Evolutionary conservation across 37 sponge, comb jelly and placozoan genomes (phyloP).

Genomic region (Beroe forskalii): DNA sequence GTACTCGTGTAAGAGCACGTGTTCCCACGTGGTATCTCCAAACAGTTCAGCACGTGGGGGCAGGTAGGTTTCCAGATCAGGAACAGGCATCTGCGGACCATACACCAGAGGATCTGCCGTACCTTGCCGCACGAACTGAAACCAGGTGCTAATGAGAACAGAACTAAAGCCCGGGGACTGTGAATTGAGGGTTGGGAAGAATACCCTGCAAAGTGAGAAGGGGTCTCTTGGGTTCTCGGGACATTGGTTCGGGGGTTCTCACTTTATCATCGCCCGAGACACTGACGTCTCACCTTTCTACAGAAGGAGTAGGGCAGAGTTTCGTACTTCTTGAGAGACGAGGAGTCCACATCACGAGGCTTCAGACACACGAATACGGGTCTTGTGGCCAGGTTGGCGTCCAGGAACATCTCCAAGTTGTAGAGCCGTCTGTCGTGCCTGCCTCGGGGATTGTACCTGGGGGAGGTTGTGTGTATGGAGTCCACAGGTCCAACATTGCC

Average conservation of each 20-base stretch:
- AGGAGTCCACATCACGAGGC: neutral
- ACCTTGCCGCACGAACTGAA: constrained; percentile 34
- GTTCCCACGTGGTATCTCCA: constrained; percentile 50
- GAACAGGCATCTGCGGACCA: neutral
- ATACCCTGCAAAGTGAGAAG: neutral
- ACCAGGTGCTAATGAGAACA: neutral
- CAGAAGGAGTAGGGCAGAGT: constrained; percentile 42
- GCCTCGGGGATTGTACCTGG: constrained; percentile 19
- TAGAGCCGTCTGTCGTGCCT: neutral
- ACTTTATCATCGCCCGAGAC: no score
- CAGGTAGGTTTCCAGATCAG: constrained; percentile 40
- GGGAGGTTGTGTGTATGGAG: neutral
- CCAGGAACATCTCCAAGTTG: constrained; percentile 26
- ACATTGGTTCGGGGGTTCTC: no score
- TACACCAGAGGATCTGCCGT: neutral
- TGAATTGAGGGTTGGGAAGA: neutral
- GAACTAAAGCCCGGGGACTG: neutral
- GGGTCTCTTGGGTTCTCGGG: neutral
- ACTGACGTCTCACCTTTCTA: constrained; percentile 25
- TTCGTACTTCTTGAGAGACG: constrained; percentile 17
- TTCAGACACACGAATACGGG: constrained; percentile 56
- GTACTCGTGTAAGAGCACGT: constrained; percentile 52
- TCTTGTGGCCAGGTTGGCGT: neutral
- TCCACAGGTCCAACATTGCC: no score
- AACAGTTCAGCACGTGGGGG: constrained; percentile 27